These are phyloP conservation scores for Poecile atricapillus DNA, from an alignment of 2,113 vertebrate species.

Conservation along the genomic window DNA sequence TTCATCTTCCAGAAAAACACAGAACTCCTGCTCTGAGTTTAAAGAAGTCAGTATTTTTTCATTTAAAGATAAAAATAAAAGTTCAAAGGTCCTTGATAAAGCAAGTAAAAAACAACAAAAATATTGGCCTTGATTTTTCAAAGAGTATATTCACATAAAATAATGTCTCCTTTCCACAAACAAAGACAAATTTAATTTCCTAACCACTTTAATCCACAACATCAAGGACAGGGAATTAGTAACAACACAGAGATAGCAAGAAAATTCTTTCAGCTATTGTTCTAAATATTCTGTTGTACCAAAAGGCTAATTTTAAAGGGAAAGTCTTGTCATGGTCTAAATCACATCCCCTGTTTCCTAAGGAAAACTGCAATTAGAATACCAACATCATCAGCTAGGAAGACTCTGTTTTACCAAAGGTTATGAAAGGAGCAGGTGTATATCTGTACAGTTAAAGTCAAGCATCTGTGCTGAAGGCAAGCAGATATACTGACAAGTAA, in stretches of 20 bases:
- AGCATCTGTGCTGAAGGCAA: neutral
- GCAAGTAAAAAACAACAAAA: neutral
- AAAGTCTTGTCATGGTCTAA: neutral
- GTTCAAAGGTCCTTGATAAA: neutral
- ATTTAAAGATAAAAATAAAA: neutral
- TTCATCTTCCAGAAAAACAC: neutral
- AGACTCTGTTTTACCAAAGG: neutral
- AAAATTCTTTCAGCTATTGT: neutral
- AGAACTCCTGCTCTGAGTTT: neutral
- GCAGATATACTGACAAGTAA: neutral
- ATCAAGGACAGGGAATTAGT: neutral
- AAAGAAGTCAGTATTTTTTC: neutral
- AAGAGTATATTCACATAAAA: neutral
- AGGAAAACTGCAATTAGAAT: neutral
- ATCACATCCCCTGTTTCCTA: neutral
- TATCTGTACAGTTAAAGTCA: neutral
- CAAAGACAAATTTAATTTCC: neutral
- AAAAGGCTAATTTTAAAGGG: neutral
- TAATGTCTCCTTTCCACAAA: neutral
- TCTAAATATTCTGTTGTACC: neutral
- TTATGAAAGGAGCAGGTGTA: neutral
- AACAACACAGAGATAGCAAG: neutral
- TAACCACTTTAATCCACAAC: neutral
- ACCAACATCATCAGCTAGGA: neutral
- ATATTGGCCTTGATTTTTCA: neutral